Percentiles rank a stretch among this genome's conserved stretches.
Conservation (phyloP, 2,113 vertebrate species). For the Lophotis ruficrista region DNA sequence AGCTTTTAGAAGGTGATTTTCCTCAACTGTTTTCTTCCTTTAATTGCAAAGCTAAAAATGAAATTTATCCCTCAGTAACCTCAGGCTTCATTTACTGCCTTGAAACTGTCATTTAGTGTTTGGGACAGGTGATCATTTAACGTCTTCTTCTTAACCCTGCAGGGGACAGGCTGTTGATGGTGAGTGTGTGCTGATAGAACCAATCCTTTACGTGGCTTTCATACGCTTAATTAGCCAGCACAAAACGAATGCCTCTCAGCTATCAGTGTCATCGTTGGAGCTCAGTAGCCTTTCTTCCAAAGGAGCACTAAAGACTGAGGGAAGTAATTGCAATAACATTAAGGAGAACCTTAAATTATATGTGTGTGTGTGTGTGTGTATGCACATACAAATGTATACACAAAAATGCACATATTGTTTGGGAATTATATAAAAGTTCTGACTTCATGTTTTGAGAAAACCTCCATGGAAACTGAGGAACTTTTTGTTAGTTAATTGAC, state of each 20-base stretch:
- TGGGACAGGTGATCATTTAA: constrained; percentile 44
- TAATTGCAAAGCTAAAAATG: background rate
- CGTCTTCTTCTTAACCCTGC: background rate
- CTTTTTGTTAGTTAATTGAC: background rate
- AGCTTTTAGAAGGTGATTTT: background rate
- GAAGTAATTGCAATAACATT: background rate
- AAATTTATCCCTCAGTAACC: background rate
- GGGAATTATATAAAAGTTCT: background rate
- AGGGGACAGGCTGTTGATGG: constrained; percentile 31
- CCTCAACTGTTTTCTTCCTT: background rate
- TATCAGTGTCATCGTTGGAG: background rate
- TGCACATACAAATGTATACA: too few relatives aligned
- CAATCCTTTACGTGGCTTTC: constrained; percentile 15
- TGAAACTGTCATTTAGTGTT: constrained; percentile 30
- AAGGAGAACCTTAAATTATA: background rate
- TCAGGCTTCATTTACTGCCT: background rate
- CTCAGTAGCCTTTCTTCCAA: background rate
- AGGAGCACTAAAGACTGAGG: background rate
- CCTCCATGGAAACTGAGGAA: background rate
- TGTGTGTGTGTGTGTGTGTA: accelerated
- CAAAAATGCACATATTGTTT: background rate
- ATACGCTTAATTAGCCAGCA: background rate
- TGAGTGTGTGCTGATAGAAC: constrained; percentile 32
- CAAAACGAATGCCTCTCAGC: background rate
- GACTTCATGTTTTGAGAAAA: background rate